Base-by-base conservation (phyloP, 2,113 vertebrate species). In the Galemys pyrenaicus region DNA sequence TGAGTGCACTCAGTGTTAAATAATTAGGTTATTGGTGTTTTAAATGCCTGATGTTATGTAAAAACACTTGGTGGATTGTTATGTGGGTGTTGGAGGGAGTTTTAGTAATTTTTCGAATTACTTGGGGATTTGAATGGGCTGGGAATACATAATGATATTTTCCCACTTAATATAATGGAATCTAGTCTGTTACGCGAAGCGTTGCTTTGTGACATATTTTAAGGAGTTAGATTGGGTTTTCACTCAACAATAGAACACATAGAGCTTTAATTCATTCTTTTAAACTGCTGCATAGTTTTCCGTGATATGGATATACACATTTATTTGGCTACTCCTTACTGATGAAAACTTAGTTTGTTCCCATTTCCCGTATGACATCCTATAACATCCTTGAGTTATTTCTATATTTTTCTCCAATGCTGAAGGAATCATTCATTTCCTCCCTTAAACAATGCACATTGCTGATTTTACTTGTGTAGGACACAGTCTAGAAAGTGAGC, bases 71-170 rank as follows among this genome's bases (percentile, higher is more conserved):
- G 46, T 11, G 71, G 46, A 11, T 37, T 46, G 32, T 60, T 46
- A 19, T 1, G 1, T 2, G 49, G 37, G 51, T n/a, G n/a, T 28
- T 58, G 28, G 49, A 41, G 78, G 85, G 32, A 82, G 35, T 58
- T 75, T 79, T 67, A 62, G 70, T 82, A 24, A 91, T 64, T 83
- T 93, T 7, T 9, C 56, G 65, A 83, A 87, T 81, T 74, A n/a
- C 19, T n/a, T 26, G 35, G 71, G 44, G 5, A 1, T 83, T 71
- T 49, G 30, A 73, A 64, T 0, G 17, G 51, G 15, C 67, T 65
- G 2, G 6, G n/a, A 32, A 65, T 3, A 12, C 30, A 41, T 58
- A 35, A 28, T 49, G 30, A 24, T 60, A 12, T 91, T 51, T 64
- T 44, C 24, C 17, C 10, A 0, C 4, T 90, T 68, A 35, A 89